Conservation (phyloP, 2,888 invertebrate genomes). For the Melanargia galathea region DNA sequence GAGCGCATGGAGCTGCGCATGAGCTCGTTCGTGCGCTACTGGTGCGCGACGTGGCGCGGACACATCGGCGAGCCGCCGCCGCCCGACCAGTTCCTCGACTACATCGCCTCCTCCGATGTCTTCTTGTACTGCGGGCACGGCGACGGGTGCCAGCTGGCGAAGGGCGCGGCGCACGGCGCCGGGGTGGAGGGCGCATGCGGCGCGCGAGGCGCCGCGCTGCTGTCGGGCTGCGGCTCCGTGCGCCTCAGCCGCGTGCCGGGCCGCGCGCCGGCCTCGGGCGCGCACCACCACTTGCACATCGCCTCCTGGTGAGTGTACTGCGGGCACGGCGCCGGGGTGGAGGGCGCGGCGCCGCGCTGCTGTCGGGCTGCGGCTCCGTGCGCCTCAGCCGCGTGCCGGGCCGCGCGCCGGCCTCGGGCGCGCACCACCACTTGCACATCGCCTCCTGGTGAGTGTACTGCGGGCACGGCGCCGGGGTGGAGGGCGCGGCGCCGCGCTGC, state of each 20-base stretch:
- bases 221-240: constrained; percentile 89
- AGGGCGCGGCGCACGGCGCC: constrained; percentile 63
- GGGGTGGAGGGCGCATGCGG: constrained; percentile 68
- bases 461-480: no score
- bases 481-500: no score
- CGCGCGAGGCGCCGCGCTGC: constrained; percentile 80
- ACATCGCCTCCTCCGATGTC: constrained; percentile 83
- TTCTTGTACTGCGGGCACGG: constrained; percentile 91
- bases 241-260: constrained; percentile 74
- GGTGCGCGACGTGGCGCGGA: constrained; percentile 84
- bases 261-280: constrained; percentile 81
- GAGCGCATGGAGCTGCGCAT: constrained; percentile 84
- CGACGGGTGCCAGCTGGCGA: constrained; percentile 85
- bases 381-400: no score
- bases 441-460: no score
- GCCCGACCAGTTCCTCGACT: constrained; percentile 76
- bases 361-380: no score
- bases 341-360: no score
- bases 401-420: no score
- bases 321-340: no score
- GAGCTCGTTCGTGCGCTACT: constrained; percentile 79
- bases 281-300: constrained; percentile 84
- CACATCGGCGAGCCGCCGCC: constrained; percentile 80
- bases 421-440: no score
- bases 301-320: constrained; percentile 80